These are phyloP conservation scores for Dermatemys mawii DNA, from an alignment of 2,113 vertebrate species.

Conservation along the genomic window DNA sequence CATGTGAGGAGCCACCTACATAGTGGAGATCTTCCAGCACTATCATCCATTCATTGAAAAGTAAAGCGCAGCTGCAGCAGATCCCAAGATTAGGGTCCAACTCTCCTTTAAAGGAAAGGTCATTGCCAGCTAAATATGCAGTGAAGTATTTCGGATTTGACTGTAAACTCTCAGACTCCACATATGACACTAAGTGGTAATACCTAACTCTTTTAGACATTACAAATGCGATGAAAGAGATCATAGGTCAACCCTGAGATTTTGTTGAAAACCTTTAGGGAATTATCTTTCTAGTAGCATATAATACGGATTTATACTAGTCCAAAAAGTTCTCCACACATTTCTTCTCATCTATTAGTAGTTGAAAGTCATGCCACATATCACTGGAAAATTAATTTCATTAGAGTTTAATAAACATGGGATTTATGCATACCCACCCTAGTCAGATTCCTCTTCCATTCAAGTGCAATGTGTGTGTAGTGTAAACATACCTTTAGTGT, in stretches of 20 bases:
- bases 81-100: not conserved
- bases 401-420: not conserved
- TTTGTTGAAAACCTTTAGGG: not conserved
- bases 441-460: not conserved
- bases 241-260: not conserved
- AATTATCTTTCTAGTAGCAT: not conserved
- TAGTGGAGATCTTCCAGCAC: not conserved
- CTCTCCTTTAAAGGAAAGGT: not conserved
- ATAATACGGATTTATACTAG: not conserved
- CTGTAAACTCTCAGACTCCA: not conserved
- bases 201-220: not conserved
- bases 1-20: not conserved
- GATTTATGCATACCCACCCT: not conserved
- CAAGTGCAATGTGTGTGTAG: not conserved
- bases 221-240: not conserved
- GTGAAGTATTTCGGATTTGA: too few relatives aligned
- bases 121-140: not conserved
- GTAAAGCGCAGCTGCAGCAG: not conserved
- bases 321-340: not conserved
- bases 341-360: not conserved
- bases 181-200: not conserved
- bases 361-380: not conserved
- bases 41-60: not conserved
- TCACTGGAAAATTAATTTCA: not conserved
- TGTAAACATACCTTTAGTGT: too few relatives aligned